Percentiles rank a stretch among this genome's conserved stretches.
These are phyloP conservation scores for Crioceris asparagi DNA, from an alignment of 2,888 invertebrate species.

Conservation along the genomic window DNA sequence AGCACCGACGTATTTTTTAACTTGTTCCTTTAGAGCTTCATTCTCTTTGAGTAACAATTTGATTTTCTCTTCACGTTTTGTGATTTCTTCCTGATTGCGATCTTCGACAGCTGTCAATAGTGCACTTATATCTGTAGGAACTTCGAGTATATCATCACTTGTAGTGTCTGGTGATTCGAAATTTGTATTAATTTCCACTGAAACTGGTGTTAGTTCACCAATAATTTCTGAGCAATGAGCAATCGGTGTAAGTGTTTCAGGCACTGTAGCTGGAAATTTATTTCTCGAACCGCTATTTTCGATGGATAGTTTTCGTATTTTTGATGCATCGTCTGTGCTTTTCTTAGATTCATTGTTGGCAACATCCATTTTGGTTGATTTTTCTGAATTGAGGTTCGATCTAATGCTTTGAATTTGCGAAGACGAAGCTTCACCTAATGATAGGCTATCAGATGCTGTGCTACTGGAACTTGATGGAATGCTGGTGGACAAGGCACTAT, in stretches of 20 bases:
- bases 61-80: conserved; percentile 30
- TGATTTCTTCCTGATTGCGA: conserved; percentile 32
- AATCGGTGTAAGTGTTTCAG: conserved; percentile 39
- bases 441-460: conserved; percentile 27
- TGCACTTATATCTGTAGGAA: conserved; percentile 34
- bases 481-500: conserved; percentile 33
- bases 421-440: conserved; percentile 18
- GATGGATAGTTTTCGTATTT: conserved; percentile 26
- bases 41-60: conserved; percentile 56
- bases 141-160: conserved; percentile 31
- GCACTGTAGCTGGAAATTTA: conserved; percentile 24
- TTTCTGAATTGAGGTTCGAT: conserved; percentile 14
- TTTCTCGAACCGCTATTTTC: conserved; percentile 33
- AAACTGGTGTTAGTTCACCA: conserved; percentile 42
- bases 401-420: no score
- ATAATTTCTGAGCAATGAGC: conserved; percentile 31
- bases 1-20: conserved; percentile 80
- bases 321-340: conserved; percentile 6
- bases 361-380: conserved; percentile 17
- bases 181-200: conserved; percentile 28
- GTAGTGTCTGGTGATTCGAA: conserved; percentile 27
- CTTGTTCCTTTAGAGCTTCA: conserved; percentile 69
- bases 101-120: conserved; percentile 33
- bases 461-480: conserved; percentile 32
- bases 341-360: conserved; percentile 13